Evolutionary conservation across 2,888 invertebrate genomes (phyloP).

Genomic region (Rosalia funebris): DNA sequence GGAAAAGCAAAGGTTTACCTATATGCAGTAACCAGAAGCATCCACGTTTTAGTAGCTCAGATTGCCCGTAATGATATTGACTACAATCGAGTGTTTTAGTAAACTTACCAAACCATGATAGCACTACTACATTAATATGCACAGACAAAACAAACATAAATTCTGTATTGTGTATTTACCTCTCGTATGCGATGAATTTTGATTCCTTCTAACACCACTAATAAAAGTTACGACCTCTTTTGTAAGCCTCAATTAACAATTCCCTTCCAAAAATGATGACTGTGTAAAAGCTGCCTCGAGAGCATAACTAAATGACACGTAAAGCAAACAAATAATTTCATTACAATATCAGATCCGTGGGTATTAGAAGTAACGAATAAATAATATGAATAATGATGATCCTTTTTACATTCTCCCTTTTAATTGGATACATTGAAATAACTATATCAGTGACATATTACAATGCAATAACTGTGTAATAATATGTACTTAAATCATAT

Average conservation of each 20-base stretch:
- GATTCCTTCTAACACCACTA: background rate
- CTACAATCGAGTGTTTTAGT: slow-evolving; percentile 43
- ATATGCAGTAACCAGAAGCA: slow-evolving; percentile 34
- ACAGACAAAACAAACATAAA: slow-evolving; percentile 30
- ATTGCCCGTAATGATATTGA: slow-evolving; percentile 46
- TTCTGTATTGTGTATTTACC: slow-evolving; percentile 8
- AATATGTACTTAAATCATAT: too few relatives aligned
- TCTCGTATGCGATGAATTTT: background rate
- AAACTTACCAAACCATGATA: slow-evolving; percentile 42
- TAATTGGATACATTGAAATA: too few relatives aligned
- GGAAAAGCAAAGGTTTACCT: slow-evolving; percentile 58
- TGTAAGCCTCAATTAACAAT: background rate
- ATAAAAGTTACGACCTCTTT: background rate
- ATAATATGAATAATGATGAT: too few relatives aligned
- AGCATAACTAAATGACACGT: too few relatives aligned
- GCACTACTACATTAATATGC: slow-evolving; percentile 32
- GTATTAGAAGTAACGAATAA: too few relatives aligned
- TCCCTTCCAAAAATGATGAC: background rate
- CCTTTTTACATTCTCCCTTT: too few relatives aligned
- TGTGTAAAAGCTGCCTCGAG: background rate
- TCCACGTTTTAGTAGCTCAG: slow-evolving; percentile 38
- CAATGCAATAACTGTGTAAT: too few relatives aligned
- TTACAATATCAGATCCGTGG: too few relatives aligned
- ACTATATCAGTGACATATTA: too few relatives aligned
- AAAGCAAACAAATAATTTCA: background rate